These are phyloP conservation scores for Noctua janthina DNA, from an alignment of 2,888 invertebrate species.

Conservation along the genomic window DNA sequence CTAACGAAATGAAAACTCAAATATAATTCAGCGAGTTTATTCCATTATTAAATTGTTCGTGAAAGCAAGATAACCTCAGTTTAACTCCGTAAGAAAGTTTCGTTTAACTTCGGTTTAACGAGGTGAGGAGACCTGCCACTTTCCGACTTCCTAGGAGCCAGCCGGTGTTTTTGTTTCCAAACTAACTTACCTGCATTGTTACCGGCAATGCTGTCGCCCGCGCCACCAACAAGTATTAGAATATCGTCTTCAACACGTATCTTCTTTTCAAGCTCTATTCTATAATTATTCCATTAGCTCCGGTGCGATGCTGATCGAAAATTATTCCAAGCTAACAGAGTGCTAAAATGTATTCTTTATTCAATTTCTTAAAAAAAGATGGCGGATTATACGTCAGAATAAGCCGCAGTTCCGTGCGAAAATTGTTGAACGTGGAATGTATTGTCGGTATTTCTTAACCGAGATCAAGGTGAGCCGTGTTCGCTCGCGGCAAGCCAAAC, in stretches of 20 bases:
- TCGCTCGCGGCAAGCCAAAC: slow-evolving; percentile 33
- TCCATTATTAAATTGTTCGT: slow-evolving; percentile 89
- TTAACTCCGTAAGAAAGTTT: slow-evolving; percentile 72
- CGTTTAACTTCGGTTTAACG: slow-evolving; percentile 75
- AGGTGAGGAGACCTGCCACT: slow-evolving; percentile 72
- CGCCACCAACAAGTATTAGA: slow-evolving; percentile 36
- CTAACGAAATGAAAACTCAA: slow-evolving; percentile 78
- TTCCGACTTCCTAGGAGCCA: slow-evolving; percentile 61
- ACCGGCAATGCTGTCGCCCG: slow-evolving; percentile 23
- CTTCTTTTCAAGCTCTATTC: slow-evolving; percentile 26
- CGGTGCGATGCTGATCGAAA: slow-evolving; percentile 15
- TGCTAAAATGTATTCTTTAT: slow-evolving; percentile 41
- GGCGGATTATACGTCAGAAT: slow-evolving; percentile 6
- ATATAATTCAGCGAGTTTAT: slow-evolving; percentile 84
- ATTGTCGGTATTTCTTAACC: slow-evolving; percentile 35
- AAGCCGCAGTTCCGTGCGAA: slow-evolving; percentile 24
- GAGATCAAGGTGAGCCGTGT: slow-evolving; percentile 40
- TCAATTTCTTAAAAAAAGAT: slow-evolving; percentile 36
- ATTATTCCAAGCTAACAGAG: slow-evolving; percentile 34
- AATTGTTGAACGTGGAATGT: slow-evolving; percentile 23
- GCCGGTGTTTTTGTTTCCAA: slow-evolving; percentile 68
- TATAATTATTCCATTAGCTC: slow-evolving; percentile 27
- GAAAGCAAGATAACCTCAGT: slow-evolving; percentile 84
- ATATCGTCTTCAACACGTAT: slow-evolving; percentile 41
- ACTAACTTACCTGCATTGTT: slow-evolving; percentile 65